A percentile compares a stretch with the other conserved stretches of the same genome.
Evolutionary conservation across 2,797 vertebrate genomes (phyloP).

Genomic region (Eurystomus glaucurus): DNA sequence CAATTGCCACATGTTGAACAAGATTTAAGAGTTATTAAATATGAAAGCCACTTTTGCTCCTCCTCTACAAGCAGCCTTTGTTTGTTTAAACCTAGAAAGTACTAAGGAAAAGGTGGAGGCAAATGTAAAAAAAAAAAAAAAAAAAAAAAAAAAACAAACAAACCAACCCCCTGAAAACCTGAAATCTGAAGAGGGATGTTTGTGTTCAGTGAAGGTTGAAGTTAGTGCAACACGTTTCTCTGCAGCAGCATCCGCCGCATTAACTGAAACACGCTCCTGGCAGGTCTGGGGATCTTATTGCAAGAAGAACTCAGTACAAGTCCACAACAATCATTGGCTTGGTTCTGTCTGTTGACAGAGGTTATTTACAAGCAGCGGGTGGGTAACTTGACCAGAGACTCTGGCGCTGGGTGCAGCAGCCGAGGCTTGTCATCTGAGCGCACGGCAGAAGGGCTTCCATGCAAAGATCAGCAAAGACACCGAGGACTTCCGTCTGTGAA

Average conservation of each 20-base stretch:
- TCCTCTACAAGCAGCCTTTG: conserved; percentile 67
- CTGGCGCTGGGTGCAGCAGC: not conserved
- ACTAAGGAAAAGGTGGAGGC: conserved; percentile 3
- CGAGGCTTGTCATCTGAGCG: accelerated
- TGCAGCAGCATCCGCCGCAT: not conserved
- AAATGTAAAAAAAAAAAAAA: not conserved
- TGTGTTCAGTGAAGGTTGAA: not conserved
- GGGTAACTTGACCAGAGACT: not conserved
- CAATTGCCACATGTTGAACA: conserved; percentile 86
- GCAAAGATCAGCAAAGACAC: not conserved
- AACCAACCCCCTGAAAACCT: not conserved
- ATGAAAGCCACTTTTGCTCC: conserved; percentile 77
- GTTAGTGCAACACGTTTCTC: not conserved
- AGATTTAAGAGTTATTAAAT: conserved; percentile 84
- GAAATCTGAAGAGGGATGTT: not conserved
- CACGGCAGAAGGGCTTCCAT: accelerated
- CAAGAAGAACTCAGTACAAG: not conserved
- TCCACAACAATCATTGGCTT: accelerated
- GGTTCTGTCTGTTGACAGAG: not conserved
- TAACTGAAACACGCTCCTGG: not conserved
- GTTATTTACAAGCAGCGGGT: not conserved
- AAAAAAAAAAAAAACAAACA: not conserved
- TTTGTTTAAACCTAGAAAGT: conserved; percentile 76
- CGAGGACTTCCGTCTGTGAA: accelerated
- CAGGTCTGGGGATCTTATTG: not conserved